Base-by-base conservation (phyloP, 2,113 vertebrate genomes). In the Numenius arquata region DNA sequence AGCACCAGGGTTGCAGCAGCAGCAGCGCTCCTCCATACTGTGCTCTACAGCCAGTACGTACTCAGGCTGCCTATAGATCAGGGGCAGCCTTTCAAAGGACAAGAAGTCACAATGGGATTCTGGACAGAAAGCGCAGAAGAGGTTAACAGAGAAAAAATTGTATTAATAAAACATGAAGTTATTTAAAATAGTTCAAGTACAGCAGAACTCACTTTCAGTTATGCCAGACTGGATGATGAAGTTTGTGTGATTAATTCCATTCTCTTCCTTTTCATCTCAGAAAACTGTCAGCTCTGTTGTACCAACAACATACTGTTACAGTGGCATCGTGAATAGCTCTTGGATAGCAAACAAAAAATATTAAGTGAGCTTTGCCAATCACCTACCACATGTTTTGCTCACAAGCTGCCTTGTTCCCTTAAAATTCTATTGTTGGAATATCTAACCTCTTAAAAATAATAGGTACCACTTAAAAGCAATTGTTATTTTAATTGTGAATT, bases 401-500 rank as follows among this genome's bases (percentile, higher is more conserved):
- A 90, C 81, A 94, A 97, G 91, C 61, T 76, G 93, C 88, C 92
- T 84, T 76, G 84, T 65, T 95, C 70, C 71, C 89, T 94, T 91
- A 70, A 88, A 94, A 93, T 55, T 84, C 90, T 91, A 53, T 84
- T 97, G 96, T 88, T 82, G 79, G 53, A 94, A 95, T 55, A 95
- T 78, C 77, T 95, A 94, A 93, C 86, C 89, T 97, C 97, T 97
- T 94, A 61, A 95, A 98, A 98, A 96, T 96, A 97, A 96, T 77
- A 97, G 97, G 85, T 82, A 68, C 90, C 93, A 88, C 94, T 98
- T 96, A 97, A 97, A 87, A 96, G 91, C 93, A 93, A 97, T 89
- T 97, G 97, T 97, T 97, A 81, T 92, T 97, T 97, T 98, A 97
- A 97, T 95, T 96, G 92, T 84, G 93, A 97, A 94, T 92, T 89